Evolutionary conservation across 2,888 invertebrate genomes (phyloP), one percentile per base, ranked within the genome.

Genomic region (Rhingia campestris): DNA sequence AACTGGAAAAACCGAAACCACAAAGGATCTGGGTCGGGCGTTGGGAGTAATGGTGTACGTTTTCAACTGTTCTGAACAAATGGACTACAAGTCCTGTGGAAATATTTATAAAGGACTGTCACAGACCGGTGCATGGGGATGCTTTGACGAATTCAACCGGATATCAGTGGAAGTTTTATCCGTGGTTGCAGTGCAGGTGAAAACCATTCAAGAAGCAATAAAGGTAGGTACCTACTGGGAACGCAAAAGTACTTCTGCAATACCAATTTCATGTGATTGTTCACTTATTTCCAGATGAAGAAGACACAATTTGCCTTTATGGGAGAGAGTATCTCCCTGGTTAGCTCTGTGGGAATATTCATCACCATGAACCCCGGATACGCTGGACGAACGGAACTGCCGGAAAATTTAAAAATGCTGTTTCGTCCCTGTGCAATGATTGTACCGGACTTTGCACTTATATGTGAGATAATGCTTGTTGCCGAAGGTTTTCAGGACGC

Each of bases 321-420:
- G 92, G 98, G 97, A 6, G 96, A 97, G 88, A 93, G 93, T 86
- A 96, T 98, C 86, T 91, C 92, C 45, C 92, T 98, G 53, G 93
- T 95, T 64, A 93, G 95, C 2, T 95, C 97, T 9, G 95, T 97
- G 80, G 98, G 98, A 39, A 95, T 98, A 92, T 98, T 98, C 89
- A 98, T 98, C 86, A 98, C 98, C 0, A 98, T 98, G 98, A 98
- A 98, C 92, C 98, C 98, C 0, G 98, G 98, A 35, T 98, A 98
- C 89, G 98, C 98, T 4, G 98, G 98, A 4, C 93, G 98, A 87
- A 96, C 97, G 0, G 97, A 97, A 91, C 92, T 97, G 75, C 91
- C 97, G 0, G 97, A 97, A 91, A 97, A 97, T 92, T 92, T 94
- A 91, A 93, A 91, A 87, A 91, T 91, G 85, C 87, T 91, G 75